Percentiles rank a stretch among this genome's conserved stretches.
Conservation (phyloP, 92 coral and sea anemone species). For the Heliopora coerulea region DNA sequence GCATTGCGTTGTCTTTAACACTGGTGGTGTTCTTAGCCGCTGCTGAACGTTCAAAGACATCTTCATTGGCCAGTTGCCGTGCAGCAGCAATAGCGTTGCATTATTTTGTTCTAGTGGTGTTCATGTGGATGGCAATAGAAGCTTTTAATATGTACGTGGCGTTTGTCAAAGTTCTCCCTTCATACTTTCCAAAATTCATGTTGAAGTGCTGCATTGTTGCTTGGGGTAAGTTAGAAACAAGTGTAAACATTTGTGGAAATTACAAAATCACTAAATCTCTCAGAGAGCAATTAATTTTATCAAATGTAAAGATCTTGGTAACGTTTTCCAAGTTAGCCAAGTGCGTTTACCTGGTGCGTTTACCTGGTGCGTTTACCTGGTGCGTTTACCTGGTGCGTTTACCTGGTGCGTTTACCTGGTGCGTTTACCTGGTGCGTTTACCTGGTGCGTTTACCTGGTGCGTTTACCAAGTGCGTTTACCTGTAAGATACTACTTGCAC, state of each 20-base stretch:
- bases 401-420: too few relatives aligned
- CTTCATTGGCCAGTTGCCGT: constrained; percentile 30
- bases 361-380: too few relatives aligned
- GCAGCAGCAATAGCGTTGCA: constrained; percentile 48
- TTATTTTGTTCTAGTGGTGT: constrained; percentile 47
- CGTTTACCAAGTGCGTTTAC: too few relatives aligned
- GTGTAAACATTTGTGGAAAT: too few relatives aligned
- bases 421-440: too few relatives aligned
- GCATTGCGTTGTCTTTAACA: constrained; percentile 49
- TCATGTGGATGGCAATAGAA: constrained; percentile 52
- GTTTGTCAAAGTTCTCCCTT: constrained; percentile 48
- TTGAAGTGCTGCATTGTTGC: constrained; percentile 50
- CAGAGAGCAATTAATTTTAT: neutral
- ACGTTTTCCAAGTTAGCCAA: too few relatives aligned
- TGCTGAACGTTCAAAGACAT: constrained; percentile 45
- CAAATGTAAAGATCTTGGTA: too few relatives aligned
- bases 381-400: too few relatives aligned
- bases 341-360: too few relatives aligned
- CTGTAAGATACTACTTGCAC: too few relatives aligned
- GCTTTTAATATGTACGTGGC: constrained; percentile 56
- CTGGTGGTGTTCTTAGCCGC: constrained; percentile 54
- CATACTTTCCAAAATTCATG: constrained; percentile 25
- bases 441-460: too few relatives aligned
- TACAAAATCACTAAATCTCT: too few relatives aligned
- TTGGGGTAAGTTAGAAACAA: constrained; percentile 59